A percentile compares a stretch with the other conserved stretches of the same genome.
phyloP scores from a whole-genome alignment of 2,888 invertebrate genomes.

The Chloroclysta siterata region DNA sequence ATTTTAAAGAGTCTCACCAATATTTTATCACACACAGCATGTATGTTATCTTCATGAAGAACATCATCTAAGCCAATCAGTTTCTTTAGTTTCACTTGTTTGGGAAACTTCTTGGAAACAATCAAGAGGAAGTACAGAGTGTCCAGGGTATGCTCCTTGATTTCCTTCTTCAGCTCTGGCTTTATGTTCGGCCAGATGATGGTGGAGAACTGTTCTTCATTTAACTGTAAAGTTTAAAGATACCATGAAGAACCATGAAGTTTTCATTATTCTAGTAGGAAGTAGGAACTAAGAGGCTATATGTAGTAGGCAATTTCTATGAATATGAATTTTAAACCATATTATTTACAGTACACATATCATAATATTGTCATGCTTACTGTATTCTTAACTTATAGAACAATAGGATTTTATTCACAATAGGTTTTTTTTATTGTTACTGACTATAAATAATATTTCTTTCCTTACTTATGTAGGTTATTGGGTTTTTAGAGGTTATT shows the following conservation, averaged over 20 bases:
- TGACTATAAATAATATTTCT: no score
- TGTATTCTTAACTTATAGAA: no score
- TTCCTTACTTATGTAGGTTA: no score
- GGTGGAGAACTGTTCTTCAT: conserved; percentile 81
- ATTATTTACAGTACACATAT: no score
- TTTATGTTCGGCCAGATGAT: conserved; percentile 86
- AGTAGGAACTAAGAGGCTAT: no score
- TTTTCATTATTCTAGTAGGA: background rate
- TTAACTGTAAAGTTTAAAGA: conserved; percentile 62
- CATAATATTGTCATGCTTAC: no score
- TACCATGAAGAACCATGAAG: background rate
- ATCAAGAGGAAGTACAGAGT: conserved; percentile 86
- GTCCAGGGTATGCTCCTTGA: conserved; percentile 87
- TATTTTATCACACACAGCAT: conserved; percentile 84
- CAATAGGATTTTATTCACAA: no score
- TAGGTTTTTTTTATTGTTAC: no score
- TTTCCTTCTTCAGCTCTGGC: conserved; percentile 85
- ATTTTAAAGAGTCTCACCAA: conserved; percentile 79
- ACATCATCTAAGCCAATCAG: conserved; percentile 84
- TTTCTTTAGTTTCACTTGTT: conserved; percentile 83
- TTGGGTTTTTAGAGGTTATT: no score
- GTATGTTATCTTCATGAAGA: conserved; percentile 84
- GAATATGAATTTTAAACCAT: no score
- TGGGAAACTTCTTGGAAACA: conserved; percentile 68
- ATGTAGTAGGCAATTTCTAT: no score